These are phyloP conservation scores for Ctena decussata DNA, from an alignment of 2,888 invertebrate species.

Conservation along the genomic window DNA sequence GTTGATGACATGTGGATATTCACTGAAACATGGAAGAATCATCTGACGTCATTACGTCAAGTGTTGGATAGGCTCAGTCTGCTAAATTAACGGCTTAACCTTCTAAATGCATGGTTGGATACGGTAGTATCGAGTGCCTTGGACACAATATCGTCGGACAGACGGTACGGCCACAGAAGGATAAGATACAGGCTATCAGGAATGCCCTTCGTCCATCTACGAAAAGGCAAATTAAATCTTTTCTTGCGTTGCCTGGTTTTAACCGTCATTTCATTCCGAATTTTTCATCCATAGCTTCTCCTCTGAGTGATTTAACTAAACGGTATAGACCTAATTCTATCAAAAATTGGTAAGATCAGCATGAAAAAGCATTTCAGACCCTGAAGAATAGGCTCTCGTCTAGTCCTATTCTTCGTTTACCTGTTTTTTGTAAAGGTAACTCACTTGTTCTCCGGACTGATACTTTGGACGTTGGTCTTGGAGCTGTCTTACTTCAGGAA, in stretches of 20 bases:
- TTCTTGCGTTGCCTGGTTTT: background rate
- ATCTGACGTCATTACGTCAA: background rate
- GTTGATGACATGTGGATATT: background rate
- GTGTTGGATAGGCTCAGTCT: background rate
- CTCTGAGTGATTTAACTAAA: too few species aligned
- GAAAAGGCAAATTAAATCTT: background rate
- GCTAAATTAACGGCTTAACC: background rate
- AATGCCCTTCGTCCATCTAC: background rate
- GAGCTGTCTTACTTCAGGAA: too few species aligned
- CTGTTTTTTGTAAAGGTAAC: too few species aligned
- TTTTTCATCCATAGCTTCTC: too few species aligned
- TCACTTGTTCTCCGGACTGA: too few species aligned
- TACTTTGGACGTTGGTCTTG: too few species aligned
- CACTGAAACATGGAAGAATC: background rate
- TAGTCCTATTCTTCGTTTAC: too few species aligned
- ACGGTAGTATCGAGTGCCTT: background rate
- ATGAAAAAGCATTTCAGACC: too few species aligned
- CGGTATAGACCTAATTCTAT: too few species aligned
- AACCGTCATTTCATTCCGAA: background rate
- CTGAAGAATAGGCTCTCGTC: too few species aligned
- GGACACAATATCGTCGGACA: background rate
- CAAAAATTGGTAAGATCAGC: too few species aligned
- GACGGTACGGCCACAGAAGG: background rate
- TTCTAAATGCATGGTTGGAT: background rate
- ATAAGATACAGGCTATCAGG: background rate